These are phyloP conservation scores for Megalopta genalis DNA, from an alignment of 1,140 invertebrate species.

Conservation along the genomic window DNA sequence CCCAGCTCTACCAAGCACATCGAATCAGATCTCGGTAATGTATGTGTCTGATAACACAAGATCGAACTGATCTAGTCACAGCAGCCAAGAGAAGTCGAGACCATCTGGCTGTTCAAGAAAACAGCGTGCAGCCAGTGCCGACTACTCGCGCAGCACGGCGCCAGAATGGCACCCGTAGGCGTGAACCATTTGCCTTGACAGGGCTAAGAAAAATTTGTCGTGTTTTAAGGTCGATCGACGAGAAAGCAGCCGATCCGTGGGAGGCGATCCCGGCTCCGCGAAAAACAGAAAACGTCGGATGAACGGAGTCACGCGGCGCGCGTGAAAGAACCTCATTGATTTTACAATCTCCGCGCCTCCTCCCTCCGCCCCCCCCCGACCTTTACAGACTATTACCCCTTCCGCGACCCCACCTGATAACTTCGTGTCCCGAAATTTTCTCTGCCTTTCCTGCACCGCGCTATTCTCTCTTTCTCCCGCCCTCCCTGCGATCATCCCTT, in stretches of 20 bases:
- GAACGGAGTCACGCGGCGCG: not conserved
- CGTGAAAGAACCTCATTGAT: constrained; percentile 69
- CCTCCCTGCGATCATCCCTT: not conserved
- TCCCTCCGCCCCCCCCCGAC: constrained; percentile 35
- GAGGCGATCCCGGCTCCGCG: not conserved
- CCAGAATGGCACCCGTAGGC: not conserved
- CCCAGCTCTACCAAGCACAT: too few species aligned
- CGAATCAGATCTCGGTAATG: too few species aligned
- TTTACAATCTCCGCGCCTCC: constrained; percentile 69
- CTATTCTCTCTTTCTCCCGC: not conserved
- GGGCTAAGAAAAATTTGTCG: constrained; percentile 14
- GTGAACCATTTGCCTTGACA: not conserved
- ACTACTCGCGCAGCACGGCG: constrained; percentile 19
- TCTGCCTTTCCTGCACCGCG: not conserved
- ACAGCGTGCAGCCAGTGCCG: not conserved
- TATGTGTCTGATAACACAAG: too few species aligned
- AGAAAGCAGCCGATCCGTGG: not conserved
- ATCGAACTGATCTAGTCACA: too few species aligned
- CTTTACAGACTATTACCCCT: constrained; percentile 49
- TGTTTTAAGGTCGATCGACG: constrained; percentile 1
- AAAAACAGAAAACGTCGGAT: constrained; percentile 23
- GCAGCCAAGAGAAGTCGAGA: too few species aligned
- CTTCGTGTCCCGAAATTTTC: constrained; percentile 35
- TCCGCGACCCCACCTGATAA: constrained; percentile 28
- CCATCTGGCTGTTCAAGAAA: too few species aligned